Conservation (phyloP, 2,113 vertebrate species). For the Pelecanus crispus region DNA sequence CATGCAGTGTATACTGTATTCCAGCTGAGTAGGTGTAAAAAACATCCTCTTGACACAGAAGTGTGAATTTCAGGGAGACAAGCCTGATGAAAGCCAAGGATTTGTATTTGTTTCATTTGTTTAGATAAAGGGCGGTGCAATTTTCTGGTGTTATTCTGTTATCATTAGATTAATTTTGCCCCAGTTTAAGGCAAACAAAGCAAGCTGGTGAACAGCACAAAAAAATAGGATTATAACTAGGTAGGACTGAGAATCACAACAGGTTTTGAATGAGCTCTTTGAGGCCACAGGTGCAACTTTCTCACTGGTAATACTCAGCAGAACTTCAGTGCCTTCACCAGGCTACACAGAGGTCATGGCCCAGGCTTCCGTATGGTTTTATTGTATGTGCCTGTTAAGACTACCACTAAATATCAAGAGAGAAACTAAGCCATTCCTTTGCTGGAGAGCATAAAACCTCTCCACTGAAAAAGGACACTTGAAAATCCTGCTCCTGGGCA, state of each 20-base stretch:
- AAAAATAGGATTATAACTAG: neutral
- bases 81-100: neutral
- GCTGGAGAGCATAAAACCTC: neutral
- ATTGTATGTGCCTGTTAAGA: neutral
- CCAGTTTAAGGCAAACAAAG: neutral
- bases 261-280: neutral
- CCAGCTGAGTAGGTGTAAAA: constrained; percentile 57
- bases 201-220: neutral
- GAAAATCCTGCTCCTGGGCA: constrained; percentile 36
- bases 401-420: constrained; percentile 5
- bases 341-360: neutral
- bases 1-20: neutral
- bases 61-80: constrained; percentile 57
- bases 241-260: neutral
- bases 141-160: neutral
- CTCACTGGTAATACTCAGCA: neutral
- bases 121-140: neutral
- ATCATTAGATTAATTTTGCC: neutral
- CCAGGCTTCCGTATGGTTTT: neutral
- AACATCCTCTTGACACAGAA: constrained; percentile 23
- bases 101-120: constrained; percentile 15
- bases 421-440: constrained; percentile 7
- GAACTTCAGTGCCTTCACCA: constrained; percentile 4
- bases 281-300: neutral
- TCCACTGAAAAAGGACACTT: constrained; percentile 22